Evolutionary conservation across 2,113 vertebrate genomes (phyloP).

Genomic region (Jaculus jaculus): DNA sequence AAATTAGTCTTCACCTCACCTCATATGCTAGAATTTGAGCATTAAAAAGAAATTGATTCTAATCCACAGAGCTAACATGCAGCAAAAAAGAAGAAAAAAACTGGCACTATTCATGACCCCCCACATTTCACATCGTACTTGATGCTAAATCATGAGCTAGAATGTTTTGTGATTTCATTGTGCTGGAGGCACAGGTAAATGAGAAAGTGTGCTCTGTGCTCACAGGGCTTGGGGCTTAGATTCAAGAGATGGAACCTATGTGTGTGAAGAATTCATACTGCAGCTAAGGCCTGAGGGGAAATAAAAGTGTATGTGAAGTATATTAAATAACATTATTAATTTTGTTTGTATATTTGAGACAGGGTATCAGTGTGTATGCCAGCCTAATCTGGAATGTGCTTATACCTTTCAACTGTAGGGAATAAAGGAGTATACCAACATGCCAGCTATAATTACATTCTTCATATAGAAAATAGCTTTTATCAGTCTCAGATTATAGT

Average conservation of each 20-base stretch:
- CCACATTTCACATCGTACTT: neutral
- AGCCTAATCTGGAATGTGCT: neutral
- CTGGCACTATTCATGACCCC: neutral
- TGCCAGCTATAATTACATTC: neutral
- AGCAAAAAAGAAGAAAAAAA: neutral
- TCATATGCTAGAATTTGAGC: constrained; percentile 66
- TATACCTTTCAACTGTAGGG: neutral
- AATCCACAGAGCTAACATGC: constrained; percentile 2
- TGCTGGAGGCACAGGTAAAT: neutral
- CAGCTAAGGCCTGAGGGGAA: neutral
- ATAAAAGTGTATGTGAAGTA: neutral
- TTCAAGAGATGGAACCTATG: neutral
- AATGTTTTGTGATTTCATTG: neutral
- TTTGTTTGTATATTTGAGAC: neutral
- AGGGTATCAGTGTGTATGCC: neutral
- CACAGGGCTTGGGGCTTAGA: neutral
- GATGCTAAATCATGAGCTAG: constrained; percentile 29
- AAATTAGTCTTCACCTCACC: constrained; percentile 73
- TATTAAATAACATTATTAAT: neutral
- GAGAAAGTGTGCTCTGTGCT: neutral
- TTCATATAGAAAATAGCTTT: neutral
- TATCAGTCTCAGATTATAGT: neutral
- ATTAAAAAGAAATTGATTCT: constrained; percentile 69
- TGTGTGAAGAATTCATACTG: neutral
- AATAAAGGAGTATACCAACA: neutral